Evolutionary conservation across 2,113 vertebrate genomes (phyloP).

Genomic region (Sebastes fasciatus): DNA sequence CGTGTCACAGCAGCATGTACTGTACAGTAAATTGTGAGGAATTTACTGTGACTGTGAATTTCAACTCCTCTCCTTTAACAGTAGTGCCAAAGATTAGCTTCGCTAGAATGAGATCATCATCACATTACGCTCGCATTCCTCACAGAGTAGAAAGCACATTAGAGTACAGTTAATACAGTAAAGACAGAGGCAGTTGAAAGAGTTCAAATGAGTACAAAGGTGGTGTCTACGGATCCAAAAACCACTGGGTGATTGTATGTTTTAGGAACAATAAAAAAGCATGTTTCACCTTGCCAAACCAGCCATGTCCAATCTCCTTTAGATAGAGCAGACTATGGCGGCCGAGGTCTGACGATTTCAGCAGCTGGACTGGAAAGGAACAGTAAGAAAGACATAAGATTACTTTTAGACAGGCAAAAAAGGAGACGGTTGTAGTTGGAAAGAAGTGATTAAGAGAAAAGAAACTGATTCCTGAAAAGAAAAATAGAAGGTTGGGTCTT

Average conservation of each 20-base stretch:
- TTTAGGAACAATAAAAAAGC: slow-evolving; percentile 3
- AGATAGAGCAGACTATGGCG: slow-evolving; percentile 96
- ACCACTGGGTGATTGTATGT: not conserved
- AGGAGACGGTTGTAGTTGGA: not conserved
- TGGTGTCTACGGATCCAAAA: not conserved
- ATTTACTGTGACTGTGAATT: slow-evolving; percentile 49
- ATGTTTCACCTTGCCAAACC: slow-evolving; percentile 94
- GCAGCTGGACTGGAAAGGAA: slow-evolving; percentile 89
- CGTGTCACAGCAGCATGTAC: slow-evolving; percentile 10
- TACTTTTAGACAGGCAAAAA: not conserved
- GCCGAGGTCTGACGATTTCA: slow-evolving; percentile 92
- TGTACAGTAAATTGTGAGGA: slow-evolving; percentile 31
- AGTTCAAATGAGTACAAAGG: not conserved
- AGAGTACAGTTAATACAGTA: slow-evolving; percentile 11
- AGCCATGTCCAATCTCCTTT: slow-evolving; percentile 95
- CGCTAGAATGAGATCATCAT: slow-evolving; percentile 50
- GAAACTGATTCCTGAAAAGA: not conserved
- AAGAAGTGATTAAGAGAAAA: not conserved
- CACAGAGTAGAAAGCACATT: slow-evolving; percentile 14
- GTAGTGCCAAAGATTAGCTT: slow-evolving; percentile 57
- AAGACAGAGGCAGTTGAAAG: not conserved
- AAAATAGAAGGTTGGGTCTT: not conserved
- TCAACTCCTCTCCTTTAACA: slow-evolving; percentile 24
- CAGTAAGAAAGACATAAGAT: slow-evolving; percentile 18
- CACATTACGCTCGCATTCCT: slow-evolving; percentile 62